These are phyloP conservation scores for Atherinomorus stipes DNA, from an alignment of 2,113 vertebrate species.

Conservation along the genomic window DNA sequence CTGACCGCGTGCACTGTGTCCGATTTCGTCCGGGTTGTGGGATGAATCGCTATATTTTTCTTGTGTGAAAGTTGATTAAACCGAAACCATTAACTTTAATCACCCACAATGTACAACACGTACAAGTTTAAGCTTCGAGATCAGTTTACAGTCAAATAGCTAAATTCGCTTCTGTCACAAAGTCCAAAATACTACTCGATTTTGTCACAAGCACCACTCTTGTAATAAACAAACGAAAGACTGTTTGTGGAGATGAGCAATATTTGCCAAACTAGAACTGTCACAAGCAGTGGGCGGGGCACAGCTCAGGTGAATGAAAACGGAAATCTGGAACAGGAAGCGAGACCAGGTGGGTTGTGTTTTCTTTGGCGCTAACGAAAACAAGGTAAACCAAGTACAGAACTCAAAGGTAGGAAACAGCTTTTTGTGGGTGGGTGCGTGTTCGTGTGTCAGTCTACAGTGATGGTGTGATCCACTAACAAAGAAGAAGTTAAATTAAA, in stretches of 20 bases:
- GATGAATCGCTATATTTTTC: constrained; percentile 38
- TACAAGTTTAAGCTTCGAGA: neutral
- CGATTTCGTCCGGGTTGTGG: constrained; percentile 51
- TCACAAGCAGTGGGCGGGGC: constrained; percentile 58
- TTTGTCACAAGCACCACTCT: neutral
- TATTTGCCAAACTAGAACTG: no score
- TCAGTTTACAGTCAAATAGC: neutral
- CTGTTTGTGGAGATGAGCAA: no score
- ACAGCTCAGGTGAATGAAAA: constrained; percentile 48
- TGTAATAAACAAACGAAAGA: no score
- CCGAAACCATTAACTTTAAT: neutral
- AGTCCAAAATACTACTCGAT: no score
- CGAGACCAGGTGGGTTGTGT: neutral
- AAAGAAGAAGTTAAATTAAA: no score
- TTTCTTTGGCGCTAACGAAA: constrained; percentile 15
- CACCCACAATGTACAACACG: neutral
- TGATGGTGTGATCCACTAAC: no score
- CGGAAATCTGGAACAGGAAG: constrained; percentile 45
- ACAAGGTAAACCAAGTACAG: neutral
- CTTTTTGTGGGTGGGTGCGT: neutral
- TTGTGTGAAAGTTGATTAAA: constrained; percentile 16
- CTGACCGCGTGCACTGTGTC: constrained; percentile 41
- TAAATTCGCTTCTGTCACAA: no score
- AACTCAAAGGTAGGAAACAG: constrained; percentile 36
- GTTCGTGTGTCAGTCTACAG: no score